These are phyloP conservation scores for Ichneumoninae sp. DNA, from an alignment of 2,888 invertebrate species.

Conservation along the genomic window DNA sequence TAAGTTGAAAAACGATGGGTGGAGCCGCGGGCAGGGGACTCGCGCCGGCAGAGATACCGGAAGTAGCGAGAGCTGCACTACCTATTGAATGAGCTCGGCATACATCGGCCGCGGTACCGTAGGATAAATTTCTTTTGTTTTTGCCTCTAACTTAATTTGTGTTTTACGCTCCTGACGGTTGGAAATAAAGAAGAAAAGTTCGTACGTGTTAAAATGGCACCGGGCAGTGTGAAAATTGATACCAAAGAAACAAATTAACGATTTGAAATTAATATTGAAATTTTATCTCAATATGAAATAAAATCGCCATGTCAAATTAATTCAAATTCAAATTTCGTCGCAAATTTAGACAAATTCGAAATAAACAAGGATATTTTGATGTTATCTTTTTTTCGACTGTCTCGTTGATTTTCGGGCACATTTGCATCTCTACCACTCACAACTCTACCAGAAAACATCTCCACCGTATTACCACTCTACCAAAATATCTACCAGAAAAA, in stretches of 20 bases:
- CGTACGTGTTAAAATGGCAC: constrained; percentile 30
- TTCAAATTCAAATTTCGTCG: not conserved
- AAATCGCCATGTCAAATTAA: too few species aligned
- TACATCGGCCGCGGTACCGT: constrained; percentile 25
- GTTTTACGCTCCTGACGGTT: not conserved
- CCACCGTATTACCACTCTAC: too few species aligned
- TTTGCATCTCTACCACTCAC: too few species aligned
- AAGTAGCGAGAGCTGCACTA: constrained; percentile 47
- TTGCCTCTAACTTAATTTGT: not conserved
- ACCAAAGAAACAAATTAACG: not conserved
- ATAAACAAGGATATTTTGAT: not conserved
- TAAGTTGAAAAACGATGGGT: constrained; percentile 55
- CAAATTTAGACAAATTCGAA: not conserved
- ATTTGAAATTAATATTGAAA: too few species aligned
- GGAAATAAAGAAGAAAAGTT: constrained; percentile 13
- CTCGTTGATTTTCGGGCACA: not conserved
- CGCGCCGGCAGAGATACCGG: constrained; percentile 50
- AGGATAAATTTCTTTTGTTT: not conserved
- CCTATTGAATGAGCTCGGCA: constrained; percentile 46
- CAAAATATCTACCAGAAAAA: too few species aligned
- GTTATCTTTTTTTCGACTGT: not conserved
- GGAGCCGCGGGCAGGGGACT: constrained; percentile 46
- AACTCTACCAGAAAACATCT: too few species aligned
- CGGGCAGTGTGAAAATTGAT: not conserved
- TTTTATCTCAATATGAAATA: too few species aligned